Conservation (phyloP, 2,797 vertebrate species). For the Australoheros facetus region DNA sequence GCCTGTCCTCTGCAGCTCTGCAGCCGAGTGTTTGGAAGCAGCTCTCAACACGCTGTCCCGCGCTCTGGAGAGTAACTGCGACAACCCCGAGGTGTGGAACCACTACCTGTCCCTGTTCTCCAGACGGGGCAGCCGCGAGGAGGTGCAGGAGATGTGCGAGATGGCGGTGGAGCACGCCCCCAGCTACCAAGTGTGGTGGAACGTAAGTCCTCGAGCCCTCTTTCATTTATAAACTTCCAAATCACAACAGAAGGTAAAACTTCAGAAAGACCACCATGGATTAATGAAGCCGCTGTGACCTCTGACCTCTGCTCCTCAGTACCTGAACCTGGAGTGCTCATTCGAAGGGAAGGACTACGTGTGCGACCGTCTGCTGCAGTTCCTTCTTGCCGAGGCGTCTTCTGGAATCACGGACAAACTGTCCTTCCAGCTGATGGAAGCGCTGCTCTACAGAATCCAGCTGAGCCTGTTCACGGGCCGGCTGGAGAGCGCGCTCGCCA, state of each 20-base stretch:
- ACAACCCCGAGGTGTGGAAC: slow-evolving; percentile 93
- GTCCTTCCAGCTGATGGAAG: slow-evolving; percentile 93
- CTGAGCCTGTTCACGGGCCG: slow-evolving; percentile 90
- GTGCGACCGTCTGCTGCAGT: slow-evolving; percentile 88
- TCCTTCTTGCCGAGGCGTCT: slow-evolving; percentile 75
- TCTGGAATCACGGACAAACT: slow-evolving; percentile 71
- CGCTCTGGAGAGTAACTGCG: slow-evolving; percentile 93
- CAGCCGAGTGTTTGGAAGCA: slow-evolving; percentile 90
- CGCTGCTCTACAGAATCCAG: slow-evolving; percentile 89
- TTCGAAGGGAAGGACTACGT: slow-evolving; percentile 95
- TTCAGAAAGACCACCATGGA: neutral
- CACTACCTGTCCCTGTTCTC: slow-evolving; percentile 95
- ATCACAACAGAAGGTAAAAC: too few relatives aligned
- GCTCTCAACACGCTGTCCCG: slow-evolving; percentile 94
- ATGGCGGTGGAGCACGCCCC: slow-evolving; percentile 95
- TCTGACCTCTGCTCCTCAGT: slow-evolving; percentile 74
- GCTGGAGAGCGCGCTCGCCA: slow-evolving; percentile 83
- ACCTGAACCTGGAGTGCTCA: slow-evolving; percentile 88
- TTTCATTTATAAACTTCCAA: neutral
- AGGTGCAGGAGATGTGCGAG: slow-evolving; percentile 98
- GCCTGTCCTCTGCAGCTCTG: slow-evolving; percentile 72
- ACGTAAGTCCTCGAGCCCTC: slow-evolving; percentile 79
- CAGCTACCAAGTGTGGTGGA: slow-evolving; percentile 91
- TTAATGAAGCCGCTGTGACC: neutral
- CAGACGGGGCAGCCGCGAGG: slow-evolving; percentile 87